Base-by-base conservation (phyloP, 2,888 invertebrate genomes). In the Polymixis lichenea region DNA sequence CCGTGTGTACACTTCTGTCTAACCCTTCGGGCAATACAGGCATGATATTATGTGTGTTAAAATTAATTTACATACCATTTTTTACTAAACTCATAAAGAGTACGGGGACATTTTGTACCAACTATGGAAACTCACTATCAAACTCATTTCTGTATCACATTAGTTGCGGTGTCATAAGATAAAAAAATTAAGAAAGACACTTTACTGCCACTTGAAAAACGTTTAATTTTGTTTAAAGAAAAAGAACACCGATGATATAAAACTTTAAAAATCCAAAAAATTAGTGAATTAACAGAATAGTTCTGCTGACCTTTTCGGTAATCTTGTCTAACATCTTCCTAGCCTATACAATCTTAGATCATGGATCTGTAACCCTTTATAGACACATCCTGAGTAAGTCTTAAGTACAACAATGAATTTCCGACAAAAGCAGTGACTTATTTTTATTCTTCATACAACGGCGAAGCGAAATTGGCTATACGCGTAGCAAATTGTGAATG, bases 401-500 rank as follows among this genome's bases (percentile, higher is more conserved):
- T 7, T 60, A 55, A 38, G 3, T 32, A 28, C 22, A 65, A 80
- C 73, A 72, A 49, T 55, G 65, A 56, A 70, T 72, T 70, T 84
- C 72, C 72, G 56, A 67, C 58, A 72, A 58, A 51, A 69, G 68
- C 72, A 62, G 71, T 74, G n/a, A 56, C 71, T 72, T 38, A 62
- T 25, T 75, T 51, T 53, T 58, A 70, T 22, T 55, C 19, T 64
- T 60, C 25, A 17, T 32, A 58, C 25, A 53, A 58, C 32, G 38
- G 28, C 67, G 43, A 25, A 77, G 56, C 60, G 13, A 77, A 82
- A 70, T 68, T 51, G 56, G 25, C 25, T 60, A 17, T 25, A 60
- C 7, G 84, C 84, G 68, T 65, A 56, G 60, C 58, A 70, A 67
- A 77, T 80, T 71, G 22, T 75, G 58, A 72, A 81, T 73, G 61